These are phyloP conservation scores for Drosophila tanythrix DNA, from an alignment of 2,888 invertebrate species.

Conservation along the genomic window DNA sequence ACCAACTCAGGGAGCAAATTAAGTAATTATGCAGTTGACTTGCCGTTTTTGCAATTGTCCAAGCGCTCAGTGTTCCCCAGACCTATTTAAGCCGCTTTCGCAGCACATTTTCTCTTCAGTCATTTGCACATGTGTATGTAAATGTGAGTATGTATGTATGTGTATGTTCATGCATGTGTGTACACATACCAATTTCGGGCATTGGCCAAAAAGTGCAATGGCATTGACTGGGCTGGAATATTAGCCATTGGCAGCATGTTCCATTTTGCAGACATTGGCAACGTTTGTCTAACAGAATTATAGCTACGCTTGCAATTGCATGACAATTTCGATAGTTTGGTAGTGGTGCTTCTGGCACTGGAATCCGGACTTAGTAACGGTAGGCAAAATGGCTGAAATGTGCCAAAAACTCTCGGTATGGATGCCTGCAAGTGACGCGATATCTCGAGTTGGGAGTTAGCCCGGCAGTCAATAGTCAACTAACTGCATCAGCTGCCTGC, in stretches of 20 bases:
- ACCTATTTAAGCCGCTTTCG: slow-evolving; percentile 60
- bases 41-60: slow-evolving; percentile 60
- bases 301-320: slow-evolving; percentile 55
- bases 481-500: slow-evolving; percentile 76
- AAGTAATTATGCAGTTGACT: slow-evolving; percentile 80
- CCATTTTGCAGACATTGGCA: slow-evolving; percentile 70
- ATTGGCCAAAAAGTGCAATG: slow-evolving; percentile 52
- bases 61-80: slow-evolving; percentile 19
- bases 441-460: slow-evolving; percentile 58
- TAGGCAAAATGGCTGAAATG: slow-evolving; percentile 56
- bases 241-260: slow-evolving; percentile 67
- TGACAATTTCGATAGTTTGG: slow-evolving; percentile 34
- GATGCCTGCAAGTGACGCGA: slow-evolving; percentile 74
- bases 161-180: slow-evolving; percentile 15
- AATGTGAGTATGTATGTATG: background rate
- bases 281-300: slow-evolving; percentile 76
- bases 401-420: slow-evolving; percentile 65
- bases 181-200: slow-evolving; percentile 66
- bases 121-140: slow-evolving; percentile 4
- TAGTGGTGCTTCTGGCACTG: slow-evolving; percentile 20
- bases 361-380: slow-evolving; percentile 26
- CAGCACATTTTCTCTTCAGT: slow-evolving; percentile 29
- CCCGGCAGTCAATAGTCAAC: slow-evolving; percentile 74
- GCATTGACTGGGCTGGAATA: slow-evolving; percentile 54
- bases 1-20: slow-evolving; percentile 58